Conservation (phyloP, 2,888 invertebrate genomes). For the Marronus borbonicus region DNA sequence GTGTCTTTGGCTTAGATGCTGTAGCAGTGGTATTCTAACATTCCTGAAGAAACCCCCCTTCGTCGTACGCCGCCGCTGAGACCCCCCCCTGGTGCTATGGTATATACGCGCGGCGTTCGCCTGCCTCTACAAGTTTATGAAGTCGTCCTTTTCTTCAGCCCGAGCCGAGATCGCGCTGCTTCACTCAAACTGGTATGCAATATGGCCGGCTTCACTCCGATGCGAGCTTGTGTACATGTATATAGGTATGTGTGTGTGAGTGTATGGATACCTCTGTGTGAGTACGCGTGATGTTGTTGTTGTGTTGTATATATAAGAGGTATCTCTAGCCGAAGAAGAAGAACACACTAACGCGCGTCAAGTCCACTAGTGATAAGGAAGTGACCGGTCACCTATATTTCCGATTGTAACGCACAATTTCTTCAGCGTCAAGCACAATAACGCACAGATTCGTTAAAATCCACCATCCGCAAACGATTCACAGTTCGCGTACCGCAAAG, state of each 20-base stretch:
- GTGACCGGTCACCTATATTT: not conserved
- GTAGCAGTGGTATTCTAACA: slow-evolving; percentile 68
- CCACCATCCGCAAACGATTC: too few relatives aligned
- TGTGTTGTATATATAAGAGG: not conserved
- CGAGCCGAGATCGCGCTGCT: slow-evolving; percentile 56
- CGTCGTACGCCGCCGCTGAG: slow-evolving; percentile 60
- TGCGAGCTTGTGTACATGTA: slow-evolving; percentile 8
- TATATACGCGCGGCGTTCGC: slow-evolving; percentile 54
- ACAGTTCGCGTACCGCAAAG: too few relatives aligned
- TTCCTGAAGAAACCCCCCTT: slow-evolving; percentile 67
- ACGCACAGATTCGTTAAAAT: too few relatives aligned
- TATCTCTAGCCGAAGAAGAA: not conserved
- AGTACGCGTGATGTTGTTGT: not conserved
- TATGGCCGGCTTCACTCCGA: slow-evolving; percentile 67
- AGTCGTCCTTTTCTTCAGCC: slow-evolving; percentile 61
- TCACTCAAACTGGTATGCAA: slow-evolving; percentile 71
- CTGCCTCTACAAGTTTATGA: slow-evolving; percentile 67
- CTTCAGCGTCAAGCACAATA: too few relatives aligned
- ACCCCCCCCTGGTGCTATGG: slow-evolving; percentile 20
- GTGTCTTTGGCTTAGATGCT: slow-evolving; percentile 59
- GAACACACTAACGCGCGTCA: not conserved
- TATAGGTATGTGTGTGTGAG: not conserved
- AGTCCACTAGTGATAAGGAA: not conserved
- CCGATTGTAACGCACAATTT: too few relatives aligned
- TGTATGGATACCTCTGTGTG: not conserved